Conservation (phyloP, 2,797 vertebrate species). For the Danionella dracula region DNA sequence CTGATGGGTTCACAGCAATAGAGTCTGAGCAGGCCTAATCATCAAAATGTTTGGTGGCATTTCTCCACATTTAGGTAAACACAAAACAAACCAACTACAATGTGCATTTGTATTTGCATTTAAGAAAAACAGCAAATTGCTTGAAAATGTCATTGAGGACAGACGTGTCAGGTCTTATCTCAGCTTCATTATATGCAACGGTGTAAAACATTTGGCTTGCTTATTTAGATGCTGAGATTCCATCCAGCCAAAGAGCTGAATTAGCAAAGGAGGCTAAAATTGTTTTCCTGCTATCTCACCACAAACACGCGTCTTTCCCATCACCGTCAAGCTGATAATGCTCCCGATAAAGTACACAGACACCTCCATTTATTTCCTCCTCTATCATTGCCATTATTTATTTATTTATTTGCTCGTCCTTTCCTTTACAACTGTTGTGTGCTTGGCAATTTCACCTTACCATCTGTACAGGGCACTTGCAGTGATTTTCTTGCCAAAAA, state of each 20-base stretch:
- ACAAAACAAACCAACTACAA: too few relatives aligned
- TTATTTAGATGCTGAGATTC: conserved; percentile 74
- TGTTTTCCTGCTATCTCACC: conserved; percentile 68
- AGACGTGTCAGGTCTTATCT: conserved; percentile 58
- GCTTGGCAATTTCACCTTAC: conserved; percentile 12
- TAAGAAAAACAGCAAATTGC: conserved; percentile 45
- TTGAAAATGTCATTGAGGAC: conserved; percentile 34
- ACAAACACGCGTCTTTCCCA: conserved; percentile 53
- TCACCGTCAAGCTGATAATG: conserved; percentile 29
- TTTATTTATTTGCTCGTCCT: conserved; percentile 47
- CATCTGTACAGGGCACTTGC: not conserved
- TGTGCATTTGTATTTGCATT: too few relatives aligned
- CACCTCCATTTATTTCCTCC: conserved; percentile 70
- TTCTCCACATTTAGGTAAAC: conserved; percentile 18
- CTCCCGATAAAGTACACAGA: conserved; percentile 67
- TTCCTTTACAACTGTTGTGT: conserved; percentile 12
- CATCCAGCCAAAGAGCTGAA: conserved; percentile 55
- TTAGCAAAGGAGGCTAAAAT: conserved; percentile 63
- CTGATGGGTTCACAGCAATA: too few relatives aligned
- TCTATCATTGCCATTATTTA: conserved; percentile 58
- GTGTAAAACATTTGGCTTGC: conserved; percentile 72
- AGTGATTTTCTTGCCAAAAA: conserved; percentile 17
- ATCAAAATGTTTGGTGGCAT: conserved; percentile 9
- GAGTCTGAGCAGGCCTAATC: too few relatives aligned
- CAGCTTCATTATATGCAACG: conserved; percentile 62